Base-by-base conservation (phyloP, 2,888 invertebrate species). In the Xestia ashworthii region DNA sequence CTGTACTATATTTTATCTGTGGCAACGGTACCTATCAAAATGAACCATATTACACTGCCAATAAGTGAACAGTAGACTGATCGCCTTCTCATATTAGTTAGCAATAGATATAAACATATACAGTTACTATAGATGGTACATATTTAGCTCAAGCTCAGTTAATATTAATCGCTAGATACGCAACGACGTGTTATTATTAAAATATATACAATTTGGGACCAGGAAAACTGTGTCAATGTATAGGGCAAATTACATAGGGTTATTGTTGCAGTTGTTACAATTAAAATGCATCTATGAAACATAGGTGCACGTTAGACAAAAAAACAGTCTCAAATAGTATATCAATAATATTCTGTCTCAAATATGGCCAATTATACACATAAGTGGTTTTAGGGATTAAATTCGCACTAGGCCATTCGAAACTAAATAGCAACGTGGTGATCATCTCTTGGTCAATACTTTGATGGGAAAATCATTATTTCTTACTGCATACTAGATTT, bases 11-110 rank as follows among this genome's bases (percentile, higher is more conserved):
- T 62, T 62, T 62, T 62, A 38, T 74, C 46, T 48, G 60, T 75
- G 22, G 22, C 65, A 60, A 76, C 75, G 58, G 70, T 76, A 64
- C 48, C 72, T 48, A 69, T 58, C 60, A 38, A 50, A 69, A 66
- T 77, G 32, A 88, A 83, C 74, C 84, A 82, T 64, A 69, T 53
- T 77, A 89, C 91, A 93, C 93, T 93, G 93, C 92, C 93, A 93
- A 90, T 71, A 86, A 80, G 84, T 83, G 79, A 90, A 90, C 76
- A 86, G 84, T 90, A 92, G 92, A 93, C 93, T 93, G 92, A 92
- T 84, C 83, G 89, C 88, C 78, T 87, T 88, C 82, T 82, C 85
- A 82, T 82, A 75, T 85, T 87, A 89, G 73, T 85, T 89, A 90
- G 83, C 83, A 88, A 89, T 89, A 91, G 83, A 85, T 74, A 74